phyloP scores from a whole-genome alignment of 2,888 invertebrate species.

The Lepidocyrtinus sp. region DNA sequence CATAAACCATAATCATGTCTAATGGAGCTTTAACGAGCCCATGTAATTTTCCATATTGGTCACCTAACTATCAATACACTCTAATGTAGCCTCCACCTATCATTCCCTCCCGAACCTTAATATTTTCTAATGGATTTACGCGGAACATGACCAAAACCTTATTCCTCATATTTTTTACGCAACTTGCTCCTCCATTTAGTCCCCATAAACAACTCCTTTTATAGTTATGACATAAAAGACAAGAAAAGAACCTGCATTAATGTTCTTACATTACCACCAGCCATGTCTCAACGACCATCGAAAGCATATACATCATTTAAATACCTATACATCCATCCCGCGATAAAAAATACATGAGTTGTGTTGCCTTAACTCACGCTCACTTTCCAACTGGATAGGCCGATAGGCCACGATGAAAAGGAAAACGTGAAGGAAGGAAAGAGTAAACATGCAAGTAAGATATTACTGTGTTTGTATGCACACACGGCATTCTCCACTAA shows the following conservation, averaged over 20 bases:
- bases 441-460: slow-evolving; percentile 7
- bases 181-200: neutral
- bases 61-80: neutral
- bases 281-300: neutral
- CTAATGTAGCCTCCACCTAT: neutral
- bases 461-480: neutral
- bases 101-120: neutral
- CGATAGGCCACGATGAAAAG: neutral
- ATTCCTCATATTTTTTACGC: slow-evolving; percentile 22
- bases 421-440: neutral
- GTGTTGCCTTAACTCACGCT: neutral
- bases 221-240: slow-evolving; percentile 9
- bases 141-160: neutral
- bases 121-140: neutral
- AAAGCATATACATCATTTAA: neutral
- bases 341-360: neutral
- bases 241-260: slow-evolving; percentile 12
- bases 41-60: neutral
- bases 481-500: neutral
- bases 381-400: neutral
- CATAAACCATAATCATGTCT: neutral
- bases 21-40: neutral
- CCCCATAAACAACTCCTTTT: slow-evolving; percentile 42
- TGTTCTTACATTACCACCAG: neutral
- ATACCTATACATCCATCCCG: neutral